phyloP scores from a whole-genome alignment of 2,888 invertebrate genomes.

The Eurytoma californica region DNA sequence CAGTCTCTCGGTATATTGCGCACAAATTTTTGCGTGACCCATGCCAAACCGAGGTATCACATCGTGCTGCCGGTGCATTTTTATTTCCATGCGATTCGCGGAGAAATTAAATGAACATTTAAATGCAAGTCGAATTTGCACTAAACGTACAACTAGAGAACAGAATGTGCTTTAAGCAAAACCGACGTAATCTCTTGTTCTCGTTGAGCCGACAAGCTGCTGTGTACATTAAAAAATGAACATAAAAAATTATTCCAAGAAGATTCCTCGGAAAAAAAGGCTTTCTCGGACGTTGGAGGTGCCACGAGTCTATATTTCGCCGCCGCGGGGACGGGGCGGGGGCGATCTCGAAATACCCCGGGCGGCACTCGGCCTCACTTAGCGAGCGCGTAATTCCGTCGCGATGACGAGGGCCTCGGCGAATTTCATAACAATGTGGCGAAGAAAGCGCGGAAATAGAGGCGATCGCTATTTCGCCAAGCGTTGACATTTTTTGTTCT shows the following conservation, averaged over 20 bases:
- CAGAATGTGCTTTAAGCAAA: too few species aligned
- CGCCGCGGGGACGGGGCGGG: background rate
- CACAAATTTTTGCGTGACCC: background rate
- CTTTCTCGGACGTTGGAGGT: background rate
- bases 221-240: background rate
- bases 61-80: background rate
- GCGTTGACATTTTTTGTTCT: too few species aligned
- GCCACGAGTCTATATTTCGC: conserved; percentile 20
- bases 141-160: too few species aligned
- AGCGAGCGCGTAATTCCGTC: conserved; percentile 12
- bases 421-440: conserved; percentile 15
- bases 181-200: background rate
- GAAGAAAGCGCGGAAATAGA: conserved; percentile 40
- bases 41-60: background rate
- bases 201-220: background rate
- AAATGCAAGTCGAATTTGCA: too few species aligned
- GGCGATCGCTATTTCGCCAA: too few species aligned
- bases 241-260: too few species aligned
- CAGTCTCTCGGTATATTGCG: background rate
- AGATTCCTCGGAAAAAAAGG: too few species aligned
- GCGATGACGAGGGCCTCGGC: background rate
- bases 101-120: too few species aligned
- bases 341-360: conserved; percentile 31
- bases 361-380: background rate
- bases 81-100: too few species aligned